Evolutionary conservation across 2,113 vertebrate genomes (phyloP).

Genomic region (Saimiri boliviensis): DNA sequence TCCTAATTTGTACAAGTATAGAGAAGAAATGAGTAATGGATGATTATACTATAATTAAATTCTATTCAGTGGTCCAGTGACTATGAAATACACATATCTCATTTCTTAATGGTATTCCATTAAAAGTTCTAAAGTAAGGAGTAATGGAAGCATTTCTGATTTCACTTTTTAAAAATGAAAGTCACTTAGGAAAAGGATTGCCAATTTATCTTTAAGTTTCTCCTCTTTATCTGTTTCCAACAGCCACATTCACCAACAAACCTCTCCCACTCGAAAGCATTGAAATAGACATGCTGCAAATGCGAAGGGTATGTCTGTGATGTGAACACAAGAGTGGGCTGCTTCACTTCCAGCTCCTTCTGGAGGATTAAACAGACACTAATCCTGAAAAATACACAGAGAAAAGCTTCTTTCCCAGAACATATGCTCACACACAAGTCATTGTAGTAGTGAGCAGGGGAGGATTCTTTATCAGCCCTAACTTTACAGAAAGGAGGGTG

Average conservation of each 20-base stretch:
- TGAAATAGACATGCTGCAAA: constrained; percentile 27
- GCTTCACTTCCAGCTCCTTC: constrained; percentile 43
- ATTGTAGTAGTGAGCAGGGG: no score
- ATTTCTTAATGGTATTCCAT: constrained; percentile 41
- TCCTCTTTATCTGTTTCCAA: constrained; percentile 44
- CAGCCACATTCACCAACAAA: constrained; percentile 21
- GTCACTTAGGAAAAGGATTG: constrained; percentile 1
- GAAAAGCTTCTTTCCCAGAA: neutral
- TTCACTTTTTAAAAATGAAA: constrained; percentile 5
- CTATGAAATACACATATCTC: constrained; percentile 10
- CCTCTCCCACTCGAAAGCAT: constrained; percentile 56
- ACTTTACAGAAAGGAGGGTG: neutral
- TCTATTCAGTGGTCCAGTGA: neutral
- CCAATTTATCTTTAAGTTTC: constrained; percentile 18
- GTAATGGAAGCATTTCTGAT: neutral
- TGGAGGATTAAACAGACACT: constrained; percentile 53
- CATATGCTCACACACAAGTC: neutral
- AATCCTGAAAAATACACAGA: constrained; percentile 31
- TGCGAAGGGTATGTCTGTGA: neutral
- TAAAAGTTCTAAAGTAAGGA: constrained; percentile 38
- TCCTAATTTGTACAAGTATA: neutral
- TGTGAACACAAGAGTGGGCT: constrained; percentile 12
- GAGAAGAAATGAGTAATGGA: neutral
- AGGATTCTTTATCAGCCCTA: neutral
- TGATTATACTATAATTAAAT: neutral